Conservation (phyloP, 2,113 vertebrate genomes). For the Geothlypis trichas region DNA sequence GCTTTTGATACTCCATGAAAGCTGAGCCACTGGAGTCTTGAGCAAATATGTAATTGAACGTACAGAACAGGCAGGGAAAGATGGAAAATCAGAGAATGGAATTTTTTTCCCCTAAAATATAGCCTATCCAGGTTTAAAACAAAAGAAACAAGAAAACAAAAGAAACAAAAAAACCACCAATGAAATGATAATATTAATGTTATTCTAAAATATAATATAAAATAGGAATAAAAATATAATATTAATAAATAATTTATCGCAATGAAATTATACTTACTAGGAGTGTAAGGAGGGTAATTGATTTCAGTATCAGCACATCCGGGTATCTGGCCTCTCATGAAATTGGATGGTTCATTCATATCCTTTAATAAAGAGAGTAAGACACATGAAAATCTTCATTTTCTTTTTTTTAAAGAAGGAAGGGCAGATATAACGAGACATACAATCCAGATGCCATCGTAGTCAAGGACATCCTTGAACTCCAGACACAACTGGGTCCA, state of each 20-base stretch:
- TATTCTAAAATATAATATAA: not conserved
- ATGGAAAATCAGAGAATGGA: not conserved
- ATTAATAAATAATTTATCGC: not conserved
- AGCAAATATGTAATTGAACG: not conserved
- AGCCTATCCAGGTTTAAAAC: not conserved
- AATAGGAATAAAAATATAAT: not conserved
- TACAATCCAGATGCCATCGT: conserved; percentile 89
- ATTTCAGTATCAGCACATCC: conserved; percentile 79
- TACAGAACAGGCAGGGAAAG: not conserved
- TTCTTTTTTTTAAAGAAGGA: not conserved
- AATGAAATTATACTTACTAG: conserved; percentile 74
- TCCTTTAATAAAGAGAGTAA: conserved; percentile 73
- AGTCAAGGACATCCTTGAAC: conserved; percentile 81
- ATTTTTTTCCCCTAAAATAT: not conserved
- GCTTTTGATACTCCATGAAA: not conserved
- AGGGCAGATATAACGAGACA: conserved; percentile 37
- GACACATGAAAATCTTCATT: not conserved
- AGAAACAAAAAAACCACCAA: not conserved
- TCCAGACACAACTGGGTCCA: conserved; percentile 80
- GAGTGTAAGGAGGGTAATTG: conserved; percentile 84
- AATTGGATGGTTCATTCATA: conserved; percentile 88
- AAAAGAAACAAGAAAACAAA: not conserved
- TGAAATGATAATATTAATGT: not conserved
- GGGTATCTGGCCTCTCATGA: conserved; percentile 75
- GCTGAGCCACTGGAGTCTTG: not conserved